Evolutionary conservation across 2,888 invertebrate genomes (phyloP), one percentile per base, ranked within the genome.

Genomic region (Caenorhabditis sp.): DNA sequence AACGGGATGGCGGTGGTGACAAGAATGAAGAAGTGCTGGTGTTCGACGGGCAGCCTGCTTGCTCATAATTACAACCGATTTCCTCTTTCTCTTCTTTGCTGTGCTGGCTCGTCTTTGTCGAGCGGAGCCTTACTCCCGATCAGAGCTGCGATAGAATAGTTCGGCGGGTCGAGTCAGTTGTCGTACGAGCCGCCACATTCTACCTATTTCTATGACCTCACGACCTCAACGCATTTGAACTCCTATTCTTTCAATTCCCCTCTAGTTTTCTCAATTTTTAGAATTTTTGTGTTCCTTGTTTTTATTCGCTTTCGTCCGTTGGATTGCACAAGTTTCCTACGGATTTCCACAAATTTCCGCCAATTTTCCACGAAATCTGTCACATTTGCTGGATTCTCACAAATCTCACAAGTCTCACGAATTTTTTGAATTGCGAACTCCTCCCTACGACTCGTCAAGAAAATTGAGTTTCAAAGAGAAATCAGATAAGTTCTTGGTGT

Each of bases 1-100:
- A 50, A 60, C 51, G 50, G 51, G 18, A 37, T 28, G 64, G 37
- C 26, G 24, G 20, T 22, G 50, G 18, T 74, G 74, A 65, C 74
- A 74, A 60, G 74, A 18, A 76, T 76, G 76, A 76, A 76, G 76
- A 76, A 76, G 80, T 69, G 80, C 55, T 76, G 76, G 69, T 76
- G 68, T 62, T 74, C 64, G 55, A 32, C 40, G n/a, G n/a, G 62
- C 44, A 11, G 56, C 51, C 58, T 61, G 56, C 62, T 69, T 72
- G 56, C 80, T 80, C 80, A 80, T 80, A 80, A 80, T 80, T 80
- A 80, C 80, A 80, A 80, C 80, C 74, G 60, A 61, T n/a, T n/a
- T n/a, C n/a, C n/a, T n/a, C n/a, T n/a, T n/a, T n/a, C 58, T 40
- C 58, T 35, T n/a, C n/a, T n/a, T n/a, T n/a, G n/a, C 13, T n/a